Conservation (phyloP, 1,140 invertebrate species). For the Trissolcus basalis region DNA sequence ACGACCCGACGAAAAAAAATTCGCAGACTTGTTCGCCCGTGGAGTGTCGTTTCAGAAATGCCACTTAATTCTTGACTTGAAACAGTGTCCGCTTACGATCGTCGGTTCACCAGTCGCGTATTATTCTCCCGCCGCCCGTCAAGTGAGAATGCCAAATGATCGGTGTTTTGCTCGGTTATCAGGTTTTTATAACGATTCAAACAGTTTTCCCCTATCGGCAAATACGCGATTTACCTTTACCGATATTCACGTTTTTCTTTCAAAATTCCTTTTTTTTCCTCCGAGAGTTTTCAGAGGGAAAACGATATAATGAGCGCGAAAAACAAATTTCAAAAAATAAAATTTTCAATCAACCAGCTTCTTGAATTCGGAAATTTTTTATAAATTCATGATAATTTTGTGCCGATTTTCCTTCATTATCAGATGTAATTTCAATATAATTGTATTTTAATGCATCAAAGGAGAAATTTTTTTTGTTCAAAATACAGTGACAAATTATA, state of each 20-base stretch:
- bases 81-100: constrained; percentile 13
- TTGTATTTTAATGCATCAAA: too few relatives aligned
- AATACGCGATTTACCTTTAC: constrained; percentile 42
- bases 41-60: constrained; percentile 7
- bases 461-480: too few relatives aligned
- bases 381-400: too few relatives aligned
- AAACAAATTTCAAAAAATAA: too few relatives aligned
- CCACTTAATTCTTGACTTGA: constrained; percentile 13
- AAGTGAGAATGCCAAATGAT: constrained; percentile 45
- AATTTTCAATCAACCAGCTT: too few relatives aligned
- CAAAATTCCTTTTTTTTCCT: too few relatives aligned
- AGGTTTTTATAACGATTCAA: constrained; percentile 46
- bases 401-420: too few relatives aligned
- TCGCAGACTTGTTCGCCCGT: constrained; percentile 1
- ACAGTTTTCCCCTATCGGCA: constrained; percentile 52
- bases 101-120: constrained; percentile 36
- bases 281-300: too few relatives aligned
- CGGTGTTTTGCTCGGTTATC: constrained; percentile 54
- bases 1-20: not conserved
- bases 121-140: constrained; percentile 31
- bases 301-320: too few relatives aligned
- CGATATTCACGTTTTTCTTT: constrained; percentile 29
- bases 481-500: too few relatives aligned
- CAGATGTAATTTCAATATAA: too few relatives aligned
- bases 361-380: too few relatives aligned